These are phyloP conservation scores for Nixonia krombeini DNA, from an alignment of 1,140 invertebrate species.

Conservation along the genomic window DNA sequence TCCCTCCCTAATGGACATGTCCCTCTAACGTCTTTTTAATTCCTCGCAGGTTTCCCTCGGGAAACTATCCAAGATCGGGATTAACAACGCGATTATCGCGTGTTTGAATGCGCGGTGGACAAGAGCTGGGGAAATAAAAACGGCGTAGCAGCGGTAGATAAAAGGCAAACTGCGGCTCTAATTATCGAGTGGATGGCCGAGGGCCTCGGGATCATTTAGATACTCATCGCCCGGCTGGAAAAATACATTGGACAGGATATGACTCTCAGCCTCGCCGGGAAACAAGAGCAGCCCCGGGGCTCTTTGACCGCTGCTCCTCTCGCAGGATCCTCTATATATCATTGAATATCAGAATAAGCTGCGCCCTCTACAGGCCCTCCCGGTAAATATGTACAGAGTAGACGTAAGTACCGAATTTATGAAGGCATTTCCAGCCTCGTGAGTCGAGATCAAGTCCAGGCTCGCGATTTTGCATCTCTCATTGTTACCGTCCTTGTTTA, in stretches of 20 bases:
- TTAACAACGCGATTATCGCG: no score
- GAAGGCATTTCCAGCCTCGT: constrained; percentile 26
- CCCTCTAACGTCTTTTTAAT: no score
- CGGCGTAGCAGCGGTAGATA: no score
- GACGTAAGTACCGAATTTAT: constrained; percentile 55
- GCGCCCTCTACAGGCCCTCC: constrained; percentile 24
- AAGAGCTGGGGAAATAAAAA: no score
- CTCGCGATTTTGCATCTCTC: constrained; percentile 15
- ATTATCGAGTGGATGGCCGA: no score
- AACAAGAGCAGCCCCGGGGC: neutral
- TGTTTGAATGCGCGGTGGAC: no score
- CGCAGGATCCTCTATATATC: constrained; percentile 11
- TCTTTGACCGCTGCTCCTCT: constrained; percentile 4
- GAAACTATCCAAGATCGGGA: no score
- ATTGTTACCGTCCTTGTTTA: no score
- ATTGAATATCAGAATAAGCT: constrained; percentile 27
- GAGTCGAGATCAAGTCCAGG: constrained; percentile 9
- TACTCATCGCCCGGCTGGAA: neutral
- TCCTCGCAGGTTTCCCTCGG: no score
- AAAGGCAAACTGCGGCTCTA: no score
- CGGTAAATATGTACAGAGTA: constrained; percentile 51
- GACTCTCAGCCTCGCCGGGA: neutral
- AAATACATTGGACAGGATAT: neutral
- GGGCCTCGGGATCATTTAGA: no score
- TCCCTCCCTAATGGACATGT: no score